Percentiles rank a stretch among this genome's conserved stretches.
These are phyloP conservation scores for Engraulis encrasicolus DNA, from an alignment of 2,113 vertebrate species.

Conservation along the genomic window DNA sequence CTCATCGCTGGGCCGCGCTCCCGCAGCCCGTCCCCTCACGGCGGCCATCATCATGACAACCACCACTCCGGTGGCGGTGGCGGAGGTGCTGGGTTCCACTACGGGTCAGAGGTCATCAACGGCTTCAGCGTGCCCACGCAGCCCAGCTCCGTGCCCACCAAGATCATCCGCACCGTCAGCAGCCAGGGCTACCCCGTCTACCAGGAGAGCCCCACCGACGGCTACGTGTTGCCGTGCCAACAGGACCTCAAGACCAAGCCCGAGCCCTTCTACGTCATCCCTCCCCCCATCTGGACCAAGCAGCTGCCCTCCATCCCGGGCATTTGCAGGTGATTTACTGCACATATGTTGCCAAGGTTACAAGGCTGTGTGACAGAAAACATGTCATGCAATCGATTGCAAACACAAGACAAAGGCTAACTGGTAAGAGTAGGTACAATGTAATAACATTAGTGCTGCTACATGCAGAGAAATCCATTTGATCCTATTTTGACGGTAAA, in stretches of 20 bases:
- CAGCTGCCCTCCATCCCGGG: constrained; percentile 81
- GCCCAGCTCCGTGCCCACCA: constrained; percentile 84
- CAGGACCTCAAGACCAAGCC: constrained; percentile 87
- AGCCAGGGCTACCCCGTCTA: constrained; percentile 79
- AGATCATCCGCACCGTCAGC: constrained; percentile 87
- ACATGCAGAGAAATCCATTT: no score
- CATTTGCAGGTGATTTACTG: constrained; percentile 91
- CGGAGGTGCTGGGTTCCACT: constrained; percentile 68
- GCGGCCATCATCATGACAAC: constrained; percentile 79
- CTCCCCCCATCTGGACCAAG: constrained; percentile 89
- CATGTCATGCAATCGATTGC: no score
- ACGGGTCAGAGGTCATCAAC: constrained; percentile 82
- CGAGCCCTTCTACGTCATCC: constrained; percentile 88
- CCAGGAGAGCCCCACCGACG: constrained; percentile 80
- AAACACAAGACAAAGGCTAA: no score
- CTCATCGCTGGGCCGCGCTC: constrained; percentile 82
- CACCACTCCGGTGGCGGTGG: constrained; percentile 56
- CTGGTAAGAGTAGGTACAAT: no score
- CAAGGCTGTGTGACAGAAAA: neutral
- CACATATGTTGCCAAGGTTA: neutral
- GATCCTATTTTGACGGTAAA: no score
- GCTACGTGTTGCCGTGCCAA: constrained; percentile 86
- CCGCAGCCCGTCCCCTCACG: constrained; percentile 90
- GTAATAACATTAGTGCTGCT: no score
- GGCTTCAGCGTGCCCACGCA: constrained; percentile 77